phyloP scores from a whole-genome alignment of 2,113 vertebrate genomes.

The Psophia crepitans region DNA sequence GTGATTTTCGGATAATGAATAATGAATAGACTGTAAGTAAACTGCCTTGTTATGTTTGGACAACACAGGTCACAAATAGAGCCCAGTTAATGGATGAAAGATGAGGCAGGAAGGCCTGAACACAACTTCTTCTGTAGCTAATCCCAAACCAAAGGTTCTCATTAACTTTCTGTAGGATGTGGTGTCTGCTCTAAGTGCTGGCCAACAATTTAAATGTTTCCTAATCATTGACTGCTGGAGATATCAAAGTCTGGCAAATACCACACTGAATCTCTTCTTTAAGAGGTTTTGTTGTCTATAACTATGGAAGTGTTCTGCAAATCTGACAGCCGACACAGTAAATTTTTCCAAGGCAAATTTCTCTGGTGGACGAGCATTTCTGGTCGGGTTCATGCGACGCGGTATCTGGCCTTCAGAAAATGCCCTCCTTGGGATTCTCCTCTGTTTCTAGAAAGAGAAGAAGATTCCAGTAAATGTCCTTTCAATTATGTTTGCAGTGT shows the following conservation, averaged over 20 bases:
- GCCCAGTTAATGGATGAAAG: not conserved
- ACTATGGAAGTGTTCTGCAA: constrained; percentile 70
- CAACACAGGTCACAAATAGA: not conserved
- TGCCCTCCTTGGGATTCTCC: constrained; percentile 70
- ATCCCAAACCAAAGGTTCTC: not conserved
- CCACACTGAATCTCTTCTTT: constrained; percentile 81
- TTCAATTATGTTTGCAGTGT: not conserved
- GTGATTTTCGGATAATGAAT: not conserved
- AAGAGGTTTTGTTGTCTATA: constrained; percentile 72
- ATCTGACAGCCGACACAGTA: constrained; percentile 60
- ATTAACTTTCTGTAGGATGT: not conserved
- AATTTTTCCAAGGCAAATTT: constrained; percentile 89
- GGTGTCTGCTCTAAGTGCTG: not conserved
- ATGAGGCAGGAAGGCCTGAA: not conserved
- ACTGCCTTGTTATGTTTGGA: not conserved
- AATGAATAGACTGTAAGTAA: not conserved
- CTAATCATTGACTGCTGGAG: not conserved
- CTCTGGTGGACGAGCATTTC: constrained; percentile 90
- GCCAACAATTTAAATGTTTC: not conserved
- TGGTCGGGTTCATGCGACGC: constrained; percentile 86
- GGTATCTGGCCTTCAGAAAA: constrained; percentile 76
- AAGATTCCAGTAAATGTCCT: not conserved
- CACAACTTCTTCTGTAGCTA: not conserved
- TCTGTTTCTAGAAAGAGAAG: constrained; percentile 74
- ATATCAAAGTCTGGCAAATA: constrained; percentile 39